These are phyloP conservation scores for Steinernema carpocapsae DNA, from an alignment of 2,888 invertebrate species.

Conservation along the genomic window DNA sequence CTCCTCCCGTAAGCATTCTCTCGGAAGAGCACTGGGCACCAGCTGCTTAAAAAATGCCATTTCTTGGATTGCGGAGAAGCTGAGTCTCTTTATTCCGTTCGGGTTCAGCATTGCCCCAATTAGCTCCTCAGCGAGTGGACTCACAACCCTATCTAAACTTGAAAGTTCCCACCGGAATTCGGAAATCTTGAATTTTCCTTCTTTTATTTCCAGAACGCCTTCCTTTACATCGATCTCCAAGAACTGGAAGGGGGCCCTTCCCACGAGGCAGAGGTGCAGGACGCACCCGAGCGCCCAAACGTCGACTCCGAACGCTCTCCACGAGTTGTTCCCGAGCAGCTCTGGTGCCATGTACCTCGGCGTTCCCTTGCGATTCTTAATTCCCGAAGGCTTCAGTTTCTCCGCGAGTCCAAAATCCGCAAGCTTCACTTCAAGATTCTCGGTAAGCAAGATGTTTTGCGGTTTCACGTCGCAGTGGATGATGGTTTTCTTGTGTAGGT, in stretches of 20 bases:
- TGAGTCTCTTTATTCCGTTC: background rate
- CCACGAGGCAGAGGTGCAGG: background rate
- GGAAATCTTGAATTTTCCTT: background rate
- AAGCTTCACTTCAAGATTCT: background rate
- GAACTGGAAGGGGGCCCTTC: background rate
- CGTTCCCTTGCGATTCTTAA: constrained; percentile 7
- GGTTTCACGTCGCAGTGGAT: constrained; percentile 23
- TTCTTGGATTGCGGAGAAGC: background rate
- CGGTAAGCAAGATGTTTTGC: background rate
- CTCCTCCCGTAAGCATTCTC: no score
- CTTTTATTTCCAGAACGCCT: background rate
- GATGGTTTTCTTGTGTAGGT: background rate
- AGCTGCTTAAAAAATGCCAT: background rate
- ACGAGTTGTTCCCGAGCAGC: background rate
- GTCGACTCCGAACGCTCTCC: constrained; percentile 5
- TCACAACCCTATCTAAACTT: background rate
- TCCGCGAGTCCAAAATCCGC: constrained; percentile 18
- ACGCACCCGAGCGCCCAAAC: constrained; percentile 22
- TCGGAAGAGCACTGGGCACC: background rate
- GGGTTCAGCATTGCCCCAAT: background rate
- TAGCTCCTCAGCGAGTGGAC: background rate
- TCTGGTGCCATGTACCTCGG: constrained; percentile 5
- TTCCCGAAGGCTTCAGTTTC: background rate
- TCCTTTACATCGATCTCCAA: background rate
- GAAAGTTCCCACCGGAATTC: background rate